Conservation (phyloP, 2,888 invertebrate species). For the Leptogaster cylindrica region DNA sequence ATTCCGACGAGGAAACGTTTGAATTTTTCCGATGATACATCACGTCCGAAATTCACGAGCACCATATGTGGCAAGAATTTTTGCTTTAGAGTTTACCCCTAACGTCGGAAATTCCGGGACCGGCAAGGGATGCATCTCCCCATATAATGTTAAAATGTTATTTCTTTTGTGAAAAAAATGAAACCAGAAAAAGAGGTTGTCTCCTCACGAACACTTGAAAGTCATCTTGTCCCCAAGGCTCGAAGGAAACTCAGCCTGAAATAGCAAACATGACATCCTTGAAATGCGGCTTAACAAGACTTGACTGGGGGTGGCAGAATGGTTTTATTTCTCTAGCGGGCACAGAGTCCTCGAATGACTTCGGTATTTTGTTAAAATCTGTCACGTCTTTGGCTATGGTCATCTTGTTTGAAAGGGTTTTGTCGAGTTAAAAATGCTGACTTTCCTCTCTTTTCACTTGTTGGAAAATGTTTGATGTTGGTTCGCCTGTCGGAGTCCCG, state of each 20-base stretch:
- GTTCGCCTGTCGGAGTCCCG: slow-evolving; percentile 5
- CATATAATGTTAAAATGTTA: slow-evolving; percentile 26
- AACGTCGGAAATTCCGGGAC: not conserved
- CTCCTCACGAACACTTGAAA: slow-evolving; percentile 7
- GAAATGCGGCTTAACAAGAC: slow-evolving; percentile 32
- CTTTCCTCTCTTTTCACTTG: not conserved
- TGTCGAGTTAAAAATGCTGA: slow-evolving; percentile 10
- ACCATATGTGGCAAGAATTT: slow-evolving; percentile 30
- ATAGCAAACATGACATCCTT: slow-evolving; percentile 30
- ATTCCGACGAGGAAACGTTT: not conserved
- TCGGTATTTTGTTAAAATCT: slow-evolving; percentile 18
- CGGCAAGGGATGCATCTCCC: not conserved
- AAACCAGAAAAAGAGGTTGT: not conserved
- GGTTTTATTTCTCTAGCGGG: not conserved
- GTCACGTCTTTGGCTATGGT: slow-evolving; percentile 32
- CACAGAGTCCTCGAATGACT: not conserved
- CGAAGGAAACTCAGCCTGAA: slow-evolving; percentile 19
- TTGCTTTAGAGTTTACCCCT: slow-evolving; percentile 4
- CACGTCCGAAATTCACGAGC: slow-evolving; percentile 21
- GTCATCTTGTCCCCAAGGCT: slow-evolving; percentile 18
- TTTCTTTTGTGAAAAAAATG: slow-evolving; percentile 7
- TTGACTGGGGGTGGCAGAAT: slow-evolving; percentile 1
- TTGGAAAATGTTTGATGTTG: slow-evolving; percentile 7
- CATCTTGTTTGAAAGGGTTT: slow-evolving; percentile 34
- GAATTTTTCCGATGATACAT: slow-evolving; percentile 24